Base-by-base conservation (phyloP, 1,140 invertebrate genomes). In the Drosophila pectinifera region DNA sequence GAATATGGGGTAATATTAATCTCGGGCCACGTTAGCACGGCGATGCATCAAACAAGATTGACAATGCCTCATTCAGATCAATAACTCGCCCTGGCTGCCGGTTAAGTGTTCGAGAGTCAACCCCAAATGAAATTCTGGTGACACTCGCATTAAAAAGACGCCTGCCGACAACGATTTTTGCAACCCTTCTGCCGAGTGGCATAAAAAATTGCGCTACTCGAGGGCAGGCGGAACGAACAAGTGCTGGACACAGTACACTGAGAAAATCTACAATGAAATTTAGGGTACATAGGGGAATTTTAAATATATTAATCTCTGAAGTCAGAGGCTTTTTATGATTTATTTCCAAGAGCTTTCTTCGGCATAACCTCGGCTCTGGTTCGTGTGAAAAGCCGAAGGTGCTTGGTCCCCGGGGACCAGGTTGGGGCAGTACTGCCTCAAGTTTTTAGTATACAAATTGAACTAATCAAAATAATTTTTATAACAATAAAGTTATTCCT, bases 1-100 rank as follows among this genome's bases (percentile, higher is more conserved):
- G 38, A 53, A 57, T 72, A 49, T 56, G 61, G 67, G 65, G 73
- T 70, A 76, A 88, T 86, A 88, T 86, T 78, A 85, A 84, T 80
- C 80, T 80, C 54, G 41, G 36, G 63, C 14, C 39, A 20, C 38
- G 56, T n/a, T 28, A 26, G 38, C 65, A 41, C 45, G 73, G 68
- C 67, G 54, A 88, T 89, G 73, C 84, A 89, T 88, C 84, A 88
- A 78, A 77, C 67, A 73, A 73, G 80, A 88, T 89, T 88, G 84
- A 89, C 84, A 88, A 84, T 78, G 63, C 79, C 67, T 73, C 58
- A 79, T 76, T 79, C 79, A 77, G 84, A 77, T 88, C 83, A 88
- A 88, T 89, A 88, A 83, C 64, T 78, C 49, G 64, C 18, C 22
- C 31, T 36, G 48, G 6, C 49, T 8, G 48, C n/a, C 45, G 57